A percentile compares a stretch with the other conserved stretches of the same genome.
phyloP scores from a whole-genome alignment of 1,140 invertebrate genomes.

The Euura saliciscinereae region DNA sequence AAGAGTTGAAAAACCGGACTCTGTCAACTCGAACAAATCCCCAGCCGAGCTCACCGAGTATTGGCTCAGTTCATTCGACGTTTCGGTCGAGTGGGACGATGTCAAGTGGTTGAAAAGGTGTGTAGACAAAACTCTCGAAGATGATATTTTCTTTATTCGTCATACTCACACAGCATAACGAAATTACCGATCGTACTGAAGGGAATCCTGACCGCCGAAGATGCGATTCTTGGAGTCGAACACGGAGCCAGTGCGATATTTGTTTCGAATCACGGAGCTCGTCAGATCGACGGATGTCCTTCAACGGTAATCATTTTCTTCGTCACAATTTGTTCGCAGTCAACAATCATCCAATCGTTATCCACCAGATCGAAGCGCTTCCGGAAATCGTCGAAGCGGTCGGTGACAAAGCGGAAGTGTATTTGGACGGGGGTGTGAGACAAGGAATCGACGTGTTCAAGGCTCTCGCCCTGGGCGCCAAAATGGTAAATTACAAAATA shows the following conservation, averaged over 20 bases:
- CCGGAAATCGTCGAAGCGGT: slow-evolving; percentile 83
- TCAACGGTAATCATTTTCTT: slow-evolving; percentile 67
- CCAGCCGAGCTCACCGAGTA: slow-evolving; percentile 80
- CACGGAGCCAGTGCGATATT: slow-evolving; percentile 78
- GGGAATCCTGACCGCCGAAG: slow-evolving; percentile 86
- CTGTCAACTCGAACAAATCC: slow-evolving; percentile 61
- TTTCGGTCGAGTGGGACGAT: slow-evolving; percentile 82
- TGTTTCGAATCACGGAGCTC: slow-evolving; percentile 91
- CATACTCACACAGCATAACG: slow-evolving; percentile 65
- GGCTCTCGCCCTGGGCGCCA: slow-evolving; percentile 88
- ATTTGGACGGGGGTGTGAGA: slow-evolving; percentile 86
- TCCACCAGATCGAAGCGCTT: slow-evolving; percentile 80
- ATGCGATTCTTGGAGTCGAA: slow-evolving; percentile 78
- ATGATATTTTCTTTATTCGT: not conserved
- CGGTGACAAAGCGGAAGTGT: slow-evolving; percentile 76
- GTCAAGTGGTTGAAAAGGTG: slow-evolving; percentile 82
- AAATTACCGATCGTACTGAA: slow-evolving; percentile 87
- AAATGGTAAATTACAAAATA: slow-evolving; percentile 68
- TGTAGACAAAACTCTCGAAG: not conserved
- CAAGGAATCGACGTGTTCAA: slow-evolving; percentile 91
- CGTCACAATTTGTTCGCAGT: not conserved
- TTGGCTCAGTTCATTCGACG: slow-evolving; percentile 77
- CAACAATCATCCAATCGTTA: not conserved
- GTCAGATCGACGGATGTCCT: slow-evolving; percentile 86
- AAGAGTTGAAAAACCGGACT: slow-evolving; percentile 61